These are phyloP conservation scores for Drosophila setifemur DNA, from an alignment of 1,140 invertebrate genomes.

Conservation along the genomic window DNA sequence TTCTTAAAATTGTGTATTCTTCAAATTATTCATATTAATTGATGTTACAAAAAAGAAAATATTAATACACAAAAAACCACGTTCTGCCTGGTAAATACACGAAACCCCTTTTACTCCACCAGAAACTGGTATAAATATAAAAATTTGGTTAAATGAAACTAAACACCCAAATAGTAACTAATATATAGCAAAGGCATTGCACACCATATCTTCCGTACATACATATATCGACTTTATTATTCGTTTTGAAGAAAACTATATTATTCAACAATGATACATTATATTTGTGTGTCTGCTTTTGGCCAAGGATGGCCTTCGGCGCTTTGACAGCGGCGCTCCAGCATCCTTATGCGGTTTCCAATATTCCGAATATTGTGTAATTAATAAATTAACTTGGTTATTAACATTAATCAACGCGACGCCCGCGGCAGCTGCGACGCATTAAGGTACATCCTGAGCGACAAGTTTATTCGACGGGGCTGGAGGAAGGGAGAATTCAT, in stretches of 20 bases:
- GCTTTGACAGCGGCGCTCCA: conserved; percentile 48
- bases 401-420: conserved; percentile 63
- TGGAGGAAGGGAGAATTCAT: neutral
- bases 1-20: too few species aligned
- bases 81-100: too few species aligned
- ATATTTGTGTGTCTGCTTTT: conserved; percentile 59
- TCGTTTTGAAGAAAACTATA: conserved; percentile 62
- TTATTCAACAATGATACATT: conserved; percentile 71
- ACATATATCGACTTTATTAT: conserved; percentile 64
- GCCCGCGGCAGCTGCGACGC: conserved; percentile 27
- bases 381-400: conserved; percentile 79
- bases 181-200: too few species aligned
- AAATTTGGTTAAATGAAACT: too few species aligned
- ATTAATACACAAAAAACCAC: too few species aligned
- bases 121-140: too few species aligned
- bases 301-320: conserved; percentile 18
- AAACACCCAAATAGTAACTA: too few species aligned
- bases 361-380: conserved; percentile 56
- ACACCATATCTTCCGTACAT: too few species aligned
- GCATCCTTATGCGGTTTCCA: conserved; percentile 42
- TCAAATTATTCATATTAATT: too few species aligned
- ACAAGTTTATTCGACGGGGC: conserved; percentile 65
- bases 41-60: too few species aligned
- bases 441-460: conserved; percentile 33
- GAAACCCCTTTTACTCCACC: too few species aligned